phyloP scores from a whole-genome alignment of 2,113 vertebrate genomes.

The Myrmecophaga tridactyla region DNA sequence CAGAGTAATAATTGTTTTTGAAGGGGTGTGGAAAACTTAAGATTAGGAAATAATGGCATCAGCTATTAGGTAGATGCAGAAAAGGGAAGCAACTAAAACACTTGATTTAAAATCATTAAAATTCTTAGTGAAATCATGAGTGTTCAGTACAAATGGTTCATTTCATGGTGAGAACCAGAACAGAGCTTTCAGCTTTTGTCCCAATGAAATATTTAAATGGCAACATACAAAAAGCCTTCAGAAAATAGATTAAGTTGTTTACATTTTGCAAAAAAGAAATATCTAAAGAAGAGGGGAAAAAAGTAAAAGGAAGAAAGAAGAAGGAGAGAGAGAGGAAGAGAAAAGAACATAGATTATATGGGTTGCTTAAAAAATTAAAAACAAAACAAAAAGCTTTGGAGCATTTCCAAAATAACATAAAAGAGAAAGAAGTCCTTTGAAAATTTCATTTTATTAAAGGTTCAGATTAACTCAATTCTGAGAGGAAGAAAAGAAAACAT shows the following conservation, averaged over 20 bases:
- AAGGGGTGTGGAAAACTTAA: not conserved
- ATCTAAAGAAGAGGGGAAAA: not conserved
- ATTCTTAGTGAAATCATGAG: not conserved
- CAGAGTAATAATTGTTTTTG: not conserved
- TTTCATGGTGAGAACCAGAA: not conserved
- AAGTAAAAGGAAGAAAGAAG: not conserved
- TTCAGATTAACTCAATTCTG: not conserved
- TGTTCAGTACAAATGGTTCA: not conserved
- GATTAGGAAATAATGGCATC: not conserved
- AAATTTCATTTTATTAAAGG: not conserved
- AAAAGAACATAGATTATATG: not conserved
- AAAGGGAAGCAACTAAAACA: not conserved
- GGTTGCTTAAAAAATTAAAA: not conserved
- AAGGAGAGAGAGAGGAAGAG: not conserved
- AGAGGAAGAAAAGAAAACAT: not conserved
- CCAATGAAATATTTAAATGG: not conserved
- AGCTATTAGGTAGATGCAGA: not conserved
- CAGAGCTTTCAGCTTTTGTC: not conserved
- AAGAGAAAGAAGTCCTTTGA: not conserved
- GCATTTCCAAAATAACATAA: not conserved
- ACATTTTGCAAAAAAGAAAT: not conserved
- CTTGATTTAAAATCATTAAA: constrained; percentile 34
- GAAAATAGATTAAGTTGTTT: not conserved
- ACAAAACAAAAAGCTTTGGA: not conserved
- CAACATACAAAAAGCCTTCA: not conserved